A percentile compares a stretch with the other conserved stretches of the same genome.
phyloP scores from a whole-genome alignment of 2,888 invertebrate genomes.

The Criorhina ranunculi region DNA sequence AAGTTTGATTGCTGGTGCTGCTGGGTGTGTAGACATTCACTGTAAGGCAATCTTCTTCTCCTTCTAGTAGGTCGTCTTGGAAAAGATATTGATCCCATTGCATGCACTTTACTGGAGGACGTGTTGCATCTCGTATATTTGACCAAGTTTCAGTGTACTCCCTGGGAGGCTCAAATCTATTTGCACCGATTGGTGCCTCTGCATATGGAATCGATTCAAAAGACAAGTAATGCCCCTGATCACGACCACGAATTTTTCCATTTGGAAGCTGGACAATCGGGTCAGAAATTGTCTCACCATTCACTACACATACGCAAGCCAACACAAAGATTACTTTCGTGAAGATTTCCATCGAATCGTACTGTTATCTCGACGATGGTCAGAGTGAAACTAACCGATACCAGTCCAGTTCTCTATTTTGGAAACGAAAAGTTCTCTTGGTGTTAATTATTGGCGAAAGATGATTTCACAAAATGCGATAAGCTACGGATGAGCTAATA shows the following conservation, averaged over 20 bases:
- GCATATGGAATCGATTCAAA: slow-evolving; percentile 90
- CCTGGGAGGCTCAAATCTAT: slow-evolving; percentile 85
- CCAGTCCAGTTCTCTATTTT: not conserved
- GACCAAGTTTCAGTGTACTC: slow-evolving; percentile 79
- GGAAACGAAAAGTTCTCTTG: not conserved
- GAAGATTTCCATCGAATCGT: not conserved
- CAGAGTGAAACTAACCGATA: slow-evolving; percentile 6
- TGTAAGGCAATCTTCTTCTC: slow-evolving; percentile 89
- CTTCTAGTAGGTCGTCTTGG: slow-evolving; percentile 82
- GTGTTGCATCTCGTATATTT: slow-evolving; percentile 85
- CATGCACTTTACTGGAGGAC: slow-evolving; percentile 86
- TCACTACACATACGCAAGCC: not conserved
- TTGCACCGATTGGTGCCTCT: slow-evolving; percentile 87
- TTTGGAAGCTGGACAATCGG: slow-evolving; percentile 78
- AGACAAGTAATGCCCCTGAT: slow-evolving; percentile 85
- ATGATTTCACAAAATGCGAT: not conserved
- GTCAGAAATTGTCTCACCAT: slow-evolving; percentile 7
- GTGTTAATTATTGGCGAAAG: not conserved
- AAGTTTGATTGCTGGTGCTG: slow-evolving; percentile 81
- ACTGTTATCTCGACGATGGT: slow-evolving; percentile 6
- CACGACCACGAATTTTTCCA: slow-evolving; percentile 80
- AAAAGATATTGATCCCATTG: slow-evolving; percentile 86
- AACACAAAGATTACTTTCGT: not conserved
- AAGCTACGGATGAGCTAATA: not conserved
- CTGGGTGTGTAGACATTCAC: slow-evolving; percentile 87